These are phyloP conservation scores for Papilio elwesi DNA, from an alignment of 2,888 invertebrate genomes.

Conservation along the genomic window DNA sequence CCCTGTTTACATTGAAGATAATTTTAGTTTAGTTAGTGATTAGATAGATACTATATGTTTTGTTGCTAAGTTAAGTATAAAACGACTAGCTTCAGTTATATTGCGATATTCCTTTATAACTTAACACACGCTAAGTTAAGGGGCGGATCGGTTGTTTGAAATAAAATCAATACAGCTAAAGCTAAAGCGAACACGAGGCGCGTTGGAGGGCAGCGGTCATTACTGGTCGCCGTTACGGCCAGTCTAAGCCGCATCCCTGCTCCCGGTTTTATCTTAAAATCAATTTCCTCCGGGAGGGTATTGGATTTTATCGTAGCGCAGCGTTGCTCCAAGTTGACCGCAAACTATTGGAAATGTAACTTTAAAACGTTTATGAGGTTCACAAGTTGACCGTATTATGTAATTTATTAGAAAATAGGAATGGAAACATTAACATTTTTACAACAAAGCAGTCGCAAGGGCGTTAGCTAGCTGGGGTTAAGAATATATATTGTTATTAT, in stretches of 20 bases:
- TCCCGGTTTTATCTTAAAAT: slow-evolving; percentile 10
- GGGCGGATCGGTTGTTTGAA: neutral
- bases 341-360: neutral
- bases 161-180: slow-evolving; percentile 6
- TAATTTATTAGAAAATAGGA: neutral
- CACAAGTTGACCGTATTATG: neutral
- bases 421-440: no score
- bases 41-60: no score
- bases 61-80: no score
- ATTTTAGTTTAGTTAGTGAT: no score
- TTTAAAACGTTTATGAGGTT: neutral
- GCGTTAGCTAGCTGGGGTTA: no score
- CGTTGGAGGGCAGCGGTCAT: neutral
- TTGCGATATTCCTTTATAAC: neutral
- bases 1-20: no score
- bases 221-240: slow-evolving; percentile 14
- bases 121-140: neutral
- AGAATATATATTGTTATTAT: no score
- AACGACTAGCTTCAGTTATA: no score
- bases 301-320: slow-evolving; percentile 4
- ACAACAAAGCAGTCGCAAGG: no score
- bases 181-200: neutral
- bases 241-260: neutral
- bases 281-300: slow-evolving; percentile 12
- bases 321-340: neutral